Evolutionary conservation across 2,888 invertebrate species (phyloP).

Genomic region (Molorchus minor): DNA sequence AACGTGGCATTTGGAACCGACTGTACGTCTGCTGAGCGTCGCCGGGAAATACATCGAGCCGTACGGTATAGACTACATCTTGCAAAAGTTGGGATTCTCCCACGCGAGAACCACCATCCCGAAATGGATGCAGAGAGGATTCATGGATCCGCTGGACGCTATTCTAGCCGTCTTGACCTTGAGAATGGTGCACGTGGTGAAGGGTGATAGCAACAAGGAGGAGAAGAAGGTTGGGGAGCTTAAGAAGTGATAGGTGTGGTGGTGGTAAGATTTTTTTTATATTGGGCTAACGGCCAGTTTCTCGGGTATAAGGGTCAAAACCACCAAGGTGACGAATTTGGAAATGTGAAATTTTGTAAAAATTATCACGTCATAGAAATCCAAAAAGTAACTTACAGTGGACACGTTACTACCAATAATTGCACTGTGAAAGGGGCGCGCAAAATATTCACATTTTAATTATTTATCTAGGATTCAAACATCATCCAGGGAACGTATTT

Average conservation of each 20-base stretch:
- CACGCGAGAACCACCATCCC: conserved; percentile 99
- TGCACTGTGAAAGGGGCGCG: too few species aligned
- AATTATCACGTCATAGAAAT: too few species aligned
- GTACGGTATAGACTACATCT: conserved; percentile 97
- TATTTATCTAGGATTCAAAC: too few species aligned
- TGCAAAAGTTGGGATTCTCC: conserved; percentile 96
- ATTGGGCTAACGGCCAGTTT: not conserved
- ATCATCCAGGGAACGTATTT: too few species aligned
- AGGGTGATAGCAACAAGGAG: conserved; percentile 56
- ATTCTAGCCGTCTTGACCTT: conserved; percentile 83
- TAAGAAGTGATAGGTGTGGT: conserved; percentile 24
- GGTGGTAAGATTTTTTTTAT: not conserved
- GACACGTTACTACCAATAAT: too few species aligned
- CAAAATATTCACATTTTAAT: too few species aligned
- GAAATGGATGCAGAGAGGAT: conserved; percentile 98
- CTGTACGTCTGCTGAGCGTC: conserved; percentile 72
- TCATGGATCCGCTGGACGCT: conserved; percentile 97
- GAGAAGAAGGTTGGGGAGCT: conserved; percentile 40
- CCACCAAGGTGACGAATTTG: too few species aligned
- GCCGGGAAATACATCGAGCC: conserved; percentile 95
- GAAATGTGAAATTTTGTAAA: too few species aligned
- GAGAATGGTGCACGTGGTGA: conserved; percentile 69
- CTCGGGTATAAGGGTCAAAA: too few species aligned
- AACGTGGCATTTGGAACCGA: conserved; percentile 97
- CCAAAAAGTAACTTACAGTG: too few species aligned